phyloP scores from a whole-genome alignment of 1,140 invertebrate species.

The Megalopta genalis region DNA sequence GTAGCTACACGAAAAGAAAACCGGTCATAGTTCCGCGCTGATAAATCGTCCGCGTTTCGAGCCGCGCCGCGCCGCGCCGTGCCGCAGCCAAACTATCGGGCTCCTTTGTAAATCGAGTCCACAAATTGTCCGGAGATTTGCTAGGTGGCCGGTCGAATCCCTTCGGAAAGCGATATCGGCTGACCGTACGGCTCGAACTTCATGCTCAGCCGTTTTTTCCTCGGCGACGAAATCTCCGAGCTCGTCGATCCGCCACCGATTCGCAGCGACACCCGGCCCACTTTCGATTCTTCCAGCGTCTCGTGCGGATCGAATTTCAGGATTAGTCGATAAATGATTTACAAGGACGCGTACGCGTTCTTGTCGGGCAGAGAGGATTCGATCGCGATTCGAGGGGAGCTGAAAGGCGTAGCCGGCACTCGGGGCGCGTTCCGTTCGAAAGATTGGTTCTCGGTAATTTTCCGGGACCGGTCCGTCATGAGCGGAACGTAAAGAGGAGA shows the following conservation, averaged over 20 bases:
- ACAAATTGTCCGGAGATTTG: constrained; percentile 29
- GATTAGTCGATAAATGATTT: too few species aligned
- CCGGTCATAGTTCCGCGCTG: constrained; percentile 21
- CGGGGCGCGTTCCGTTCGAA: constrained; percentile 49
- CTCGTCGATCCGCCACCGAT: too few species aligned
- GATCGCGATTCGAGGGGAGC: neutral
- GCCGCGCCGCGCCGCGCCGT: neutral
- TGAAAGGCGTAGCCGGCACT: neutral
- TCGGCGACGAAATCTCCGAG: neutral
- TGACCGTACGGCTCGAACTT: neutral
- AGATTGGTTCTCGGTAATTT: constrained; percentile 67
- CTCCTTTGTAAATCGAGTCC: constrained; percentile 6
- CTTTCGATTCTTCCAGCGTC: too few species aligned
- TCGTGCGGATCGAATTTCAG: too few species aligned
- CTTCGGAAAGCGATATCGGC: constrained; percentile 4
- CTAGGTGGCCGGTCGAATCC: neutral
- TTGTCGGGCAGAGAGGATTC: neutral
- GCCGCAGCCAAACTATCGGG: neutral
- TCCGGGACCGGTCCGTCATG: constrained; percentile 68
- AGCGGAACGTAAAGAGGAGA: constrained; percentile 41
- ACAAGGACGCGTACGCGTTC: too few species aligned
- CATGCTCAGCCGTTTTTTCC: neutral
- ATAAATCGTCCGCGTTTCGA: constrained; percentile 42
- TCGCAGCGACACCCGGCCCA: too few species aligned
- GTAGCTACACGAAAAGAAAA: constrained; percentile 46